Conservation (phyloP, 2,797 vertebrate species). For the Apogon hyalosoma region DNA sequence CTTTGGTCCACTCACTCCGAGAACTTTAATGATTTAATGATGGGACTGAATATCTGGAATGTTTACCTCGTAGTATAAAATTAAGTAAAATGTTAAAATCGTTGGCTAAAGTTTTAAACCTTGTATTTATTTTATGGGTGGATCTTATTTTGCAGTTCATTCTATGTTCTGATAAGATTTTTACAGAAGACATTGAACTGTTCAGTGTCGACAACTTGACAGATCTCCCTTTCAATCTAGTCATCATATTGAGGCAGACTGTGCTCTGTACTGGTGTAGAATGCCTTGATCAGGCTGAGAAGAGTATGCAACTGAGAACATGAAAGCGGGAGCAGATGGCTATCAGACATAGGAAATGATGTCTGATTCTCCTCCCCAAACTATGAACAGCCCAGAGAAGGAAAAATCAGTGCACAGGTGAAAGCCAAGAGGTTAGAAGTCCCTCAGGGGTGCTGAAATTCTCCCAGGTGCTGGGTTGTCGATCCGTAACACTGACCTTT, state of each 20-base stretch:
- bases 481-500: slow-evolving; percentile 72
- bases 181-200: slow-evolving; percentile 9
- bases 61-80: background rate
- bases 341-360: slow-evolving; percentile 77
- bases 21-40: slow-evolving; percentile 12
- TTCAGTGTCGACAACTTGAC: slow-evolving; percentile 41
- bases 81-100: background rate
- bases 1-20: slow-evolving; percentile 17
- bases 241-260: slow-evolving; percentile 57
- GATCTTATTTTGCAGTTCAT: background rate
- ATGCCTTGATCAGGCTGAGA: slow-evolving; percentile 75
- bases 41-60: background rate
- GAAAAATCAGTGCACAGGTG: slow-evolving; percentile 43
- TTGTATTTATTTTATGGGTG: background rate
- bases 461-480: slow-evolving; percentile 61
- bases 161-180: slow-evolving; percentile 16
- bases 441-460: slow-evolving; percentile 71
- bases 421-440: slow-evolving; percentile 78
- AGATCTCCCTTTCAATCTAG: slow-evolving; percentile 63
- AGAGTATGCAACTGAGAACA: slow-evolving; percentile 57
- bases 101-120: slow-evolving; percentile 1
- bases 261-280: slow-evolving; percentile 75
- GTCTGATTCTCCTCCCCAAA: slow-evolving; percentile 57
- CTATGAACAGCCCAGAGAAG: slow-evolving; percentile 18
- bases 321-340: slow-evolving; percentile 68